phyloP scores from a whole-genome alignment of 2,113 vertebrate species.

The Centropristis striata region DNA sequence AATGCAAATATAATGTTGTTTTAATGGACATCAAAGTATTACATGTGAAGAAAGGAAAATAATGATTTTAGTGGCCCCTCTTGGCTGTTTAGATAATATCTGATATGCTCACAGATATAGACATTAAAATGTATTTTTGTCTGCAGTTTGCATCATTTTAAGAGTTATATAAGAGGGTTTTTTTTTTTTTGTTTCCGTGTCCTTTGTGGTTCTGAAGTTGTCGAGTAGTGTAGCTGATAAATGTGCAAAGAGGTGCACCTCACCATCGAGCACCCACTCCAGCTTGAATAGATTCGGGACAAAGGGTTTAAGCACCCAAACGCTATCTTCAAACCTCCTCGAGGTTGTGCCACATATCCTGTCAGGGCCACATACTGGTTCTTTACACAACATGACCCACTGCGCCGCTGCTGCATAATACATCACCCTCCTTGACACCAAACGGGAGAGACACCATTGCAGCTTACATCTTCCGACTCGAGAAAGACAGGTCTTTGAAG shows the following conservation, averaged over 20 bases:
- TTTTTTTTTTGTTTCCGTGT: neutral
- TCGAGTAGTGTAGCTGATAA: neutral
- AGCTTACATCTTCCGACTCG: constrained; percentile 57
- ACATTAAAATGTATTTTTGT: neutral
- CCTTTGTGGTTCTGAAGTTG: neutral
- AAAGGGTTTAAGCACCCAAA: constrained; percentile 39
- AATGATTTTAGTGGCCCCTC: neutral
- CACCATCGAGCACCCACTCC: constrained; percentile 12
- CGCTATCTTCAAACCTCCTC: constrained; percentile 44
- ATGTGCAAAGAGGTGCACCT: neutral
- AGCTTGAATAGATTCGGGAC: constrained; percentile 28
- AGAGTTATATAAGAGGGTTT: neutral
- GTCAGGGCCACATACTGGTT: constrained; percentile 52
- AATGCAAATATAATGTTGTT: neutral
- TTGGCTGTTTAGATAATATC: neutral
- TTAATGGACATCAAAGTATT: neutral
- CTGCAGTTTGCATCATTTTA: neutral
- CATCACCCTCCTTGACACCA: constrained; percentile 74
- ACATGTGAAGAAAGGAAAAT: neutral
- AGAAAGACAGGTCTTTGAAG: constrained; percentile 69
- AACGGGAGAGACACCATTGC: constrained; percentile 50
- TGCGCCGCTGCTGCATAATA: constrained; percentile 67
- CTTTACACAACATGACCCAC: constrained; percentile 63
- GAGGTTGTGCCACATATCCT: constrained; percentile 52
- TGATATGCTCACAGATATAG: neutral